These are phyloP conservation scores for Danaus chrysippus DNA, from an alignment of 2,888 invertebrate genomes.

Conservation along the genomic window DNA sequence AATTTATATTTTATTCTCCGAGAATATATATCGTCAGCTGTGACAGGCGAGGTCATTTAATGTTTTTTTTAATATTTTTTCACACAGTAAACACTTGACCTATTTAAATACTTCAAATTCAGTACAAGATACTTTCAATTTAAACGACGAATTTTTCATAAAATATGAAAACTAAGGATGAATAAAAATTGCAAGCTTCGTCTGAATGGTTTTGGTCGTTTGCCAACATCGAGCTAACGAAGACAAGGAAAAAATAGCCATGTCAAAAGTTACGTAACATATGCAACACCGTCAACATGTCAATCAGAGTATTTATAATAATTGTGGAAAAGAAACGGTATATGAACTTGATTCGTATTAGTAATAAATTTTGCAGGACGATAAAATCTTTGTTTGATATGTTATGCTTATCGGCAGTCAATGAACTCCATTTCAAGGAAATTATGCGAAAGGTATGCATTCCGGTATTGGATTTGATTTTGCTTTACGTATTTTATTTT, in stretches of 20 bases:
- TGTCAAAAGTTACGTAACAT: conserved; percentile 57
- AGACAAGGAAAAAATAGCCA: conserved; percentile 71
- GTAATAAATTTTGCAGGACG: conserved; percentile 23
- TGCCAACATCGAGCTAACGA: conserved; percentile 66
- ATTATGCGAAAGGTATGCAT: conserved; percentile 61
- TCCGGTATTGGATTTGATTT: conserved; percentile 23
- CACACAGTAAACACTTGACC: no score
- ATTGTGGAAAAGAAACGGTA: not conserved
- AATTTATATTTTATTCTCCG: conserved; percentile 10
- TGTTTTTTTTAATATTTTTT: conserved; percentile 14
- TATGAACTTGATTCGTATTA: conserved; percentile 6
- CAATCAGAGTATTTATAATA: conserved; percentile 8
- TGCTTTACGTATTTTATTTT: not conserved
- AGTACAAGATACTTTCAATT: no score
- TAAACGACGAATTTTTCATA: no score
- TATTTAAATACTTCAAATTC: no score
- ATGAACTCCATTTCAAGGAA: conserved; percentile 53
- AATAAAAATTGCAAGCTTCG: conserved; percentile 28
- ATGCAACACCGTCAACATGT: conserved; percentile 36
- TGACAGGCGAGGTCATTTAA: conserved; percentile 28
- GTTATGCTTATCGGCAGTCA: conserved; percentile 55
- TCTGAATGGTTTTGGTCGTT: conserved; percentile 54
- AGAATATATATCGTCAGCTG: conserved; percentile 26
- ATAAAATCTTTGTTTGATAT: conserved; percentile 29
- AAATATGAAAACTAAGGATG: conserved; percentile 2